phyloP scores from a whole-genome alignment of 1,140 invertebrate genomes.

The Aporrectodea caliginosa region DNA sequence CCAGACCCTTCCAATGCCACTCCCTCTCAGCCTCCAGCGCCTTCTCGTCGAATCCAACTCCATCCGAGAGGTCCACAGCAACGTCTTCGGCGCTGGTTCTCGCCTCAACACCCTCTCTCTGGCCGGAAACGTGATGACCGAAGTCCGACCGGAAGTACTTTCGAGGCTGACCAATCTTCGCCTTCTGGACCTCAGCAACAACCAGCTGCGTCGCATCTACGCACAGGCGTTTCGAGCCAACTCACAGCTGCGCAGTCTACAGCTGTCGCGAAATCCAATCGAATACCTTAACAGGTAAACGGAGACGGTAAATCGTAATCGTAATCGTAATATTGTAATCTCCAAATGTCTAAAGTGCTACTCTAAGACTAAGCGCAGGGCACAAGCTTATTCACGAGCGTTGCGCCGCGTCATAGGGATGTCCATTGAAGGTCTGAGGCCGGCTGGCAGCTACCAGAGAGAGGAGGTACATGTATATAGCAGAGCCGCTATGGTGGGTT shows the following conservation, averaged over 20 bases:
- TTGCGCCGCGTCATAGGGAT: no score
- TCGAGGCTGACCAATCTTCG: slow-evolving; percentile 54
- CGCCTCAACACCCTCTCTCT: slow-evolving; percentile 35
- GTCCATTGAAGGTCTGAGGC: no score
- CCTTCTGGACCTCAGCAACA: slow-evolving; percentile 52
- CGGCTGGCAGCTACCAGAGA: no score
- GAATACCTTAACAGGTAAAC: slow-evolving; percentile 60
- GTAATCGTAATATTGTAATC: no score
- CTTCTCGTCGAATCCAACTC: slow-evolving; percentile 65
- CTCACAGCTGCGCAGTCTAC: slow-evolving; percentile 59
- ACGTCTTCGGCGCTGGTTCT: slow-evolving; percentile 36
- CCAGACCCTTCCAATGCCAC: slow-evolving; percentile 63
- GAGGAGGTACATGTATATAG: no score
- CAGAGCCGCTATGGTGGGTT: no score
- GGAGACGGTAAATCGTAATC: neutral
- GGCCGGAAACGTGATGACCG: slow-evolving; percentile 36
- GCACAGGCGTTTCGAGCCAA: slow-evolving; percentile 46
- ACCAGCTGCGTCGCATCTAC: slow-evolving; percentile 48
- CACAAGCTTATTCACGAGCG: no score
- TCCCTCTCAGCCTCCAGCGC: slow-evolving; percentile 63
- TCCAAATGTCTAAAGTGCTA: no score
- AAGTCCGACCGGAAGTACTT: slow-evolving; percentile 34
- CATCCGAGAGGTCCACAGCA: slow-evolving; percentile 58
- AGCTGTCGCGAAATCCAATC: slow-evolving; percentile 73
- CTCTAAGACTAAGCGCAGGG: no score